Evolutionary conservation across 2,888 invertebrate species (phyloP), one percentile per base, ranked within the genome.

Genomic region (Pasiphila rectangulata): DNA sequence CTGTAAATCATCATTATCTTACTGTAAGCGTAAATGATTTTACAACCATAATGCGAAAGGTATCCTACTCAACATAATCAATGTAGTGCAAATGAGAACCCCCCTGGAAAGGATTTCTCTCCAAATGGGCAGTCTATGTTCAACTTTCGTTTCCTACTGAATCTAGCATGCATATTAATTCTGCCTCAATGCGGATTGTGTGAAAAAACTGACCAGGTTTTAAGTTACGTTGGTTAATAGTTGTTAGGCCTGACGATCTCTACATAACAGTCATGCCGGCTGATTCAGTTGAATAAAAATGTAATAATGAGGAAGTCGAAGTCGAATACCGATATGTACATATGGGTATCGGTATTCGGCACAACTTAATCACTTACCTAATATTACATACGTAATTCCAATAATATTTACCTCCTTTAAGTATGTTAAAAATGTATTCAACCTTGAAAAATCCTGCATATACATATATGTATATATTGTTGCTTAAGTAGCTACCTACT

Each of bases 61-160:
- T 13, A 27, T n/a, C 2, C 4, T 3, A 1, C 2, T 7, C 13
- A 13, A 27, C 3, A 10, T 10, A 13, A 13, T 27, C 3, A 13
- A 27, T 4, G 27, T 27, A 13, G 27, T 7, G 13, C 27, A 2
- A 27, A 2, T 58, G 51, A 57, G 54, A 55, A 49, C 46, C 49
- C 35, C 51, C 48, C 41, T 34, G 36, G 47, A 60, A 43, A 65
- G 61, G 61, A 61, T 54, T 54, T 61, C 25, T 29, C 54, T 59
- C 27, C 29, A 61, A 59, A 63, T 49, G 53, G 56, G 15, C 30
- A 53, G 27, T 36, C 53, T 40, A 47, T 25, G 7, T 46, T 43
- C 48, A 27, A 51, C 54, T 56, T 59, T 54, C 40, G 38, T 36
- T 43, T 47, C 32, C 27, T 27, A 36, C 32, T 25, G 37, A 19